Evolutionary conservation across 2,888 invertebrate species (phyloP).

Genomic region (Zelleria hepariella): DNA sequence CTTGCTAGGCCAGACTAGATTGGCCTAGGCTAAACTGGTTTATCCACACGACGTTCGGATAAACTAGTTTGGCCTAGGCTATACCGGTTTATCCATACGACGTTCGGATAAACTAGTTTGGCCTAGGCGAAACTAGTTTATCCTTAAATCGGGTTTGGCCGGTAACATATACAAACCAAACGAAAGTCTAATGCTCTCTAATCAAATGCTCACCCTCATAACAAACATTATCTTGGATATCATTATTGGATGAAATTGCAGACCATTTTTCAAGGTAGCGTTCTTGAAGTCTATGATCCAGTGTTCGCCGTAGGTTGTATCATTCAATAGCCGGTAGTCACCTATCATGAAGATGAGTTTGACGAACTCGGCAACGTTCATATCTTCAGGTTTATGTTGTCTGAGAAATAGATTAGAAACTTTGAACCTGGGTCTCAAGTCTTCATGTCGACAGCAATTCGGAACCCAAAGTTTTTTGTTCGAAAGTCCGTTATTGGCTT

Average conservation of each 20-base stretch:
- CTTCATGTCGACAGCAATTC: too few relatives aligned
- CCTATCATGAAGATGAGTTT: constrained; percentile 20
- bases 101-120: neutral
- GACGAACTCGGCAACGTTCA: constrained; percentile 12
- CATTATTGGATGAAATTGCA: constrained; percentile 7
- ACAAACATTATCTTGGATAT: constrained; percentile 7
- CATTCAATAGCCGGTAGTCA: constrained; percentile 11
- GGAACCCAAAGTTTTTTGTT: too few relatives aligned
- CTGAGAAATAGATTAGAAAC: too few relatives aligned
- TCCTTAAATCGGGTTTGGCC: too few relatives aligned
- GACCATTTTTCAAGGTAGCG: neutral
- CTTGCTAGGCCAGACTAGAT: too few relatives aligned
- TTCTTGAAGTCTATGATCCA: constrained; percentile 7
- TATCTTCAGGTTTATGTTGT: neutral
- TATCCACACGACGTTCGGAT: too few relatives aligned
- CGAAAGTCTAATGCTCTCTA: neutral
- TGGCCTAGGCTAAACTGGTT: too few relatives aligned
- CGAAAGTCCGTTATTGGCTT: too few relatives aligned
- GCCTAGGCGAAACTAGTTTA: neutral
- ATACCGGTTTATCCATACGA: too few relatives aligned
- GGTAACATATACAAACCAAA: too few relatives aligned
- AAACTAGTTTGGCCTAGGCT: too few relatives aligned
- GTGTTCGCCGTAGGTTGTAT: constrained; percentile 8
- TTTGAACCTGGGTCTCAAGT: too few relatives aligned
- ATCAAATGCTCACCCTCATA: constrained; percentile 6